Evolutionary conservation across 2,797 vertebrate species (phyloP), one percentile per base, ranked within the genome.

Genomic region (Pyrrhura leucotis): DNA sequence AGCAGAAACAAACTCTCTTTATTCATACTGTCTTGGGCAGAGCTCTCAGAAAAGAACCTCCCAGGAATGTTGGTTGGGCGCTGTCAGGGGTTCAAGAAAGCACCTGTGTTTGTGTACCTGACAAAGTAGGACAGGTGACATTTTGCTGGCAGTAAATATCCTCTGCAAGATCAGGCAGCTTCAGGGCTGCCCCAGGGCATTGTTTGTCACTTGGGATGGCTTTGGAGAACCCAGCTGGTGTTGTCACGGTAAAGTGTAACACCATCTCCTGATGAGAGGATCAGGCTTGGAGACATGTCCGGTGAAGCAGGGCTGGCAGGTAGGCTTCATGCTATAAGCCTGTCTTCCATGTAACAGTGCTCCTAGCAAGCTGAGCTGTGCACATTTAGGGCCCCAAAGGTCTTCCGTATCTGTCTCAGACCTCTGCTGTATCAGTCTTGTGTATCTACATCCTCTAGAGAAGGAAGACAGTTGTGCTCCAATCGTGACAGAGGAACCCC

Each of bases 51-150:
- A 85, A 48, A 80, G 22, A 54, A 44, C 35, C 22, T 86, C 39
- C 39, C 50, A 44, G 21, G 31, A 6, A 5, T 21, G 20, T 53
- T 40, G 19, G 29, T 67, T 72, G 25, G 35, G 26, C 0, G 0
- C 31, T 31, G 8, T 47, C 26, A 16, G 48, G 45, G 39, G 66
- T 45, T 65, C 3, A 8, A 65, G 65, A 69, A 72, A 40, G 33
- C 29, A 12, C 39, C 33, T 78, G 58, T 20, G 51, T 84, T 72
- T 67, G 45, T 35, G 47, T 67, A 9, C 29, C 40, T 48, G 53
- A n/a, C 35, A 35, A 59, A 53, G 59, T 33, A 66, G 21, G 39
- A 59, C 18, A 35, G 26, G 11, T 54, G 39, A 33, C 20, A 13
- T 23, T 40, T 73, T 79, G 40, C 67, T 61, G 53, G 10, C 35